Base-by-base conservation (phyloP, 2,113 vertebrate genomes). In the Vidua macroura region DNA sequence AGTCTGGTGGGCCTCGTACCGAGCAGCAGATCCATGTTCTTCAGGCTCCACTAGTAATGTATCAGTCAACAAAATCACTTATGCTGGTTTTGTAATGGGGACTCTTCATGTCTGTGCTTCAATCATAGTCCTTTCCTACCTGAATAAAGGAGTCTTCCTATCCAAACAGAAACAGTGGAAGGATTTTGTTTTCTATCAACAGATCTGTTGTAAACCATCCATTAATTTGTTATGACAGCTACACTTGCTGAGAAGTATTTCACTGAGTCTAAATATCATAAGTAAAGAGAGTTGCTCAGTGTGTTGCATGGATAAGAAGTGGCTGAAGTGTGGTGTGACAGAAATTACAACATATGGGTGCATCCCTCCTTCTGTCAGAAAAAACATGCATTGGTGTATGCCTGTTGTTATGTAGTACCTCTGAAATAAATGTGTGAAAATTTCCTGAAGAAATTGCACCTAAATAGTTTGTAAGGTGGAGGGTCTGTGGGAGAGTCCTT, bases 331-430 rank as follows among this genome's bases (percentile, higher is more conserved):
- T 64, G 60, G 16, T 39, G 9, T 64, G 27, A 67, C 20, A 44
- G 24, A 76, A 66, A 72, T 64, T 25, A 52, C 16, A 56, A 24
- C 23, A 27, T 7, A 17, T 28, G 5, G 5, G 9, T 74, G 35
- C 14, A 53, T n/a, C 15, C n/a, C 11, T 81, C 12, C 39, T 74
- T 63, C 49, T 39, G 17, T 28, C 1, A 6, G 25, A 28, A 13
- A 17, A 63, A 66, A 21, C 1, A 1, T 46, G 9, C 30, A 59
- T 72, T 0, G 1, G 2, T 49, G 31, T 12, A 23, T 17, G 33
- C 49, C 21, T 1, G 2, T 8, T 56, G 20, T 44, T 60, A 33
- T 30, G 7, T 16, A 49, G 22, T 39, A 63, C 30, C 22, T 67
- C 51, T 78, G 69, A 35, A 35, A 73, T 16, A 77, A 51, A 83